Conservation (phyloP, 2,888 invertebrate species). For the Saturnia japonica region DNA sequence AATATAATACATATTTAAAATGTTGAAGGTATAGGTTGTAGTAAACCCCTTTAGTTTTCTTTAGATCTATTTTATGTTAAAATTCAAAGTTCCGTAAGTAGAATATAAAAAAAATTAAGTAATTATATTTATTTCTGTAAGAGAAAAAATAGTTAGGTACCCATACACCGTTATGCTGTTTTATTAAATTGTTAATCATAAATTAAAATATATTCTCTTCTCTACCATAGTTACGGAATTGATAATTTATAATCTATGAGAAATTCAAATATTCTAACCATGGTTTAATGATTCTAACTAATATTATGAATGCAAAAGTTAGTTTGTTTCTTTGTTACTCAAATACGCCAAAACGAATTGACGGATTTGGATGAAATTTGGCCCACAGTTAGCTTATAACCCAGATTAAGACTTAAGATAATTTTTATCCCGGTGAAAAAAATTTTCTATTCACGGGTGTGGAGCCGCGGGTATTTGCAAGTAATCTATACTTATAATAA, state of each 20-base stretch:
- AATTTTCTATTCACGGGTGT: no score
- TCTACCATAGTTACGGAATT: background rate
- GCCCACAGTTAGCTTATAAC: background rate
- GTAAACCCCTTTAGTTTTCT: background rate
- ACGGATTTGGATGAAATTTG: background rate
- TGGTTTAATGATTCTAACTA: no score
- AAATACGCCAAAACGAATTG: background rate
- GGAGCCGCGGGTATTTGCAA: no score
- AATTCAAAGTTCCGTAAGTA: no score
- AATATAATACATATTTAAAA: no score
- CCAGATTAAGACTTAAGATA: background rate
- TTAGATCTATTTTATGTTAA: background rate
- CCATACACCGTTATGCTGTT: background rate
- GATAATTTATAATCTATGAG: no score
- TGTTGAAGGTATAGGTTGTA: no score
- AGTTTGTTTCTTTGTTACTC: background rate
- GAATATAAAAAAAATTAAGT: no score
- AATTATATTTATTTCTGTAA: no score
- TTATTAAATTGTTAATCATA: background rate
- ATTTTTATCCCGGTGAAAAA: background rate
- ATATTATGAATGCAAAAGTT: background rate
- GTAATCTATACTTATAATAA: no score
- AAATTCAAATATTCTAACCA: no score
- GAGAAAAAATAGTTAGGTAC: no score
- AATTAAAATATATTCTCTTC: background rate